Conservation (phyloP, 2,797 vertebrate species). For the Fistularia commersonii region DNA sequence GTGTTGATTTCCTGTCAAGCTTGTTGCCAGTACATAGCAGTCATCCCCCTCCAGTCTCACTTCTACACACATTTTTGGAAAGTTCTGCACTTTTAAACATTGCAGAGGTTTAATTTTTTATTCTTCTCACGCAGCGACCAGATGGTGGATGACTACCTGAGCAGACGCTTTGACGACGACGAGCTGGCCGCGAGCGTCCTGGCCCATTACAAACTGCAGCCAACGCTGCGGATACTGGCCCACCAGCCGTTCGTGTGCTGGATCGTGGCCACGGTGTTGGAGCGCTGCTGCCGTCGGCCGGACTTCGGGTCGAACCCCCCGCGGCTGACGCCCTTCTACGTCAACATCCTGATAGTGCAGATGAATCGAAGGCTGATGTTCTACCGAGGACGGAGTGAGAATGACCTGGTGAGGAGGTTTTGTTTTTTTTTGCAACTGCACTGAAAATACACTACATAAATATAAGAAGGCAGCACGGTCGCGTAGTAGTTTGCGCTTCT, state of each 20-base stretch:
- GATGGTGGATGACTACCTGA: conserved; percentile 67
- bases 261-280: conserved; percentile 53
- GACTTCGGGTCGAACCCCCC: conserved; percentile 31
- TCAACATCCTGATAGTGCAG: conserved; percentile 61
- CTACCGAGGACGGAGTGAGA: conserved; percentile 33
- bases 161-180: conserved; percentile 40
- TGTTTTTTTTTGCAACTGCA: not conserved
- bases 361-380: conserved; percentile 64
- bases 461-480: too few species aligned
- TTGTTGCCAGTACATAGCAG: too few species aligned
- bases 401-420: conserved; percentile 35
- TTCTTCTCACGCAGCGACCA: conserved; percentile 26
- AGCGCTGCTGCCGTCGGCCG: conserved; percentile 16
- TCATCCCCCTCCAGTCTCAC: not conserved
- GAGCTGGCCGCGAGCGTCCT: conserved; percentile 29
- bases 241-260: conserved; percentile 65
- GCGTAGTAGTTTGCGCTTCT: too few species aligned
- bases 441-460: too few species aligned
- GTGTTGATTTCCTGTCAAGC: not conserved
- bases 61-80: not conserved
- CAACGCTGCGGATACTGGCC: conserved; percentile 47
- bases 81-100: too few species aligned
- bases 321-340: conserved; percentile 59
- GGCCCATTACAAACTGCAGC: conserved; percentile 42
- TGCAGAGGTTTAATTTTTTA: not conserved